phyloP scores from a whole-genome alignment of 2,888 invertebrate genomes.

The Agrochola circellaris region DNA sequence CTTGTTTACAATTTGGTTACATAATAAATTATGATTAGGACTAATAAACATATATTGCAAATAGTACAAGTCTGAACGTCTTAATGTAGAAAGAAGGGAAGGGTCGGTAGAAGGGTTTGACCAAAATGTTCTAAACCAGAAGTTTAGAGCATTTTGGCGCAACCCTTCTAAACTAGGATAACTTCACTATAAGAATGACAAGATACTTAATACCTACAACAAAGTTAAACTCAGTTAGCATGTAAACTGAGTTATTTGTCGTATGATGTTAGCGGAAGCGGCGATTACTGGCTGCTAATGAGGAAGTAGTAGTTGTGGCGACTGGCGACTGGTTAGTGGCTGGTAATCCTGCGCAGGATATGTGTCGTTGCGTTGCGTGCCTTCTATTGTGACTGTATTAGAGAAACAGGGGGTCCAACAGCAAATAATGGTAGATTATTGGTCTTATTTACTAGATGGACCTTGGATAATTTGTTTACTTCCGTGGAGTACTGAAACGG shows the following conservation, averaged over 20 bases:
- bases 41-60: background rate
- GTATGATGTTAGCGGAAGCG: slow-evolving; percentile 77
- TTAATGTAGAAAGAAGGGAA: background rate
- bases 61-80: background rate
- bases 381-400: slow-evolving; percentile 22
- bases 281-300: slow-evolving; percentile 85
- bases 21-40: background rate
- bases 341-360: slow-evolving; percentile 68
- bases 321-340: slow-evolving; percentile 52
- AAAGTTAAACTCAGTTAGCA: slow-evolving; percentile 13
- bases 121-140: too few relatives aligned
- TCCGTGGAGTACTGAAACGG: background rate
- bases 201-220: too few relatives aligned
- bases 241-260: slow-evolving; percentile 47
- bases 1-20: slow-evolving; percentile 12
- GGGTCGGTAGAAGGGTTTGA: too few relatives aligned
- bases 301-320: slow-evolving; percentile 84
- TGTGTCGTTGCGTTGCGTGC: slow-evolving; percentile 51
- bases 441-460: background rate
- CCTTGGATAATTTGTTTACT: background rate
- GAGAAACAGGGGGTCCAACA: background rate
- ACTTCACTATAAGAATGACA: background rate
- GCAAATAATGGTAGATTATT: background rate
- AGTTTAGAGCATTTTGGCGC: background rate
- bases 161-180: background rate